Percentiles rank a stretch among this genome's conserved stretches.
Conservation (phyloP, 2,113 vertebrate genomes). For the Myxocyprinus asiaticus region DNA sequence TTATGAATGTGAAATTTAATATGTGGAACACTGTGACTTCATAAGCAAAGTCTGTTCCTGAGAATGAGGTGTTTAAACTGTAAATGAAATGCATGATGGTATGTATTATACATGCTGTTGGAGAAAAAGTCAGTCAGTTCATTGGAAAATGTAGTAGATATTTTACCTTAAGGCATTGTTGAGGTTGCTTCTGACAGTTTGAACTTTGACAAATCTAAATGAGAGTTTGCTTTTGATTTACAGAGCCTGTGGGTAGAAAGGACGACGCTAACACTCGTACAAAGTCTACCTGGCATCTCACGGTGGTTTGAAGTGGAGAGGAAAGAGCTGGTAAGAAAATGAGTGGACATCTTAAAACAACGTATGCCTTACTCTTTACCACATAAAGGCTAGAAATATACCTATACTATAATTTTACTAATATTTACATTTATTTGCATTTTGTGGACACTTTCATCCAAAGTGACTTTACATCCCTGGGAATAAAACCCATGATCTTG, state of each 20-base stretch:
- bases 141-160: not conserved
- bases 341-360: not conserved
- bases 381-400: too few relatives aligned
- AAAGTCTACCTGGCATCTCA: conserved; percentile 98
- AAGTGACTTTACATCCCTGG: too few relatives aligned
- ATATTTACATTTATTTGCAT: too few relatives aligned
- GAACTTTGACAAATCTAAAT: conserved; percentile 20
- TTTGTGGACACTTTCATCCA: too few relatives aligned
- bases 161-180: not conserved
- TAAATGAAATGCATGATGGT: conserved; percentile 20
- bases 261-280: conserved; percentile 92
- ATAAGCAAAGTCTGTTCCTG: not conserved
- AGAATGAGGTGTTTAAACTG: conserved; percentile 30
- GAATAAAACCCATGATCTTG: too few relatives aligned
- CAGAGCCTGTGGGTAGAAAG: conserved; percentile 98
- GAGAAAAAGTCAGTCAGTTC: not conserved
- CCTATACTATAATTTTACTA: too few relatives aligned
- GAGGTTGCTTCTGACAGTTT: not conserved
- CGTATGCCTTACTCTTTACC: not conserved
- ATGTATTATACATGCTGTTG: conserved; percentile 19
- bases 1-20: conserved; percentile 39
- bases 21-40: conserved; percentile 12
- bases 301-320: conserved; percentile 99
- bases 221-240: conserved; percentile 39
- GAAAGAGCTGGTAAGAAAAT: conserved; percentile 88